A percentile compares a stretch with the other conserved stretches of the same genome.
These are phyloP conservation scores for Orchestia grillus DNA, from an alignment of 1,140 invertebrate genomes.

Conservation along the genomic window DNA sequence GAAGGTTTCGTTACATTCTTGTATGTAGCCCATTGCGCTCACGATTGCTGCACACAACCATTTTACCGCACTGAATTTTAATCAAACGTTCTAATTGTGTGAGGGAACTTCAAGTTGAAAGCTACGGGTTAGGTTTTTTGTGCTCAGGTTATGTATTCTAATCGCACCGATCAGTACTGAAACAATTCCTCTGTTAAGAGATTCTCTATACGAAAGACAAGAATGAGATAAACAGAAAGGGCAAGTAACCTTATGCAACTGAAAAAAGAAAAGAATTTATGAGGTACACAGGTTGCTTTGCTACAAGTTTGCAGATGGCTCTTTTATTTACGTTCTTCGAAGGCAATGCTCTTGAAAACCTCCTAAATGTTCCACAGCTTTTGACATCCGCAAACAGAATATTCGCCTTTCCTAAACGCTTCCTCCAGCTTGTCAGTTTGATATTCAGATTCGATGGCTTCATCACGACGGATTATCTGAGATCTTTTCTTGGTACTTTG, in stretches of 20 bases:
- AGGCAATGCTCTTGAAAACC: not conserved
- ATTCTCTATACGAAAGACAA: not conserved
- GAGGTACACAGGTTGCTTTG: not conserved
- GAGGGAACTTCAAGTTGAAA: not conserved
- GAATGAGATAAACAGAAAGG: not conserved
- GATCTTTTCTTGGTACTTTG: not conserved
- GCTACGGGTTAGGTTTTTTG: not conserved
- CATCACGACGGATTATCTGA: not conserved
- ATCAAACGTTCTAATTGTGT: not conserved
- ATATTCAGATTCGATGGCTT: not conserved
- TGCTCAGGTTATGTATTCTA: not conserved
- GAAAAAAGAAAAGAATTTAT: not conserved
- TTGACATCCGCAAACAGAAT: not conserved
- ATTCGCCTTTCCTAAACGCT: not conserved
- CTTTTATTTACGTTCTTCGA: not conserved
- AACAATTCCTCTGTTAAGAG: not conserved
- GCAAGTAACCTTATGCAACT: not conserved
- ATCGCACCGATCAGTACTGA: not conserved
- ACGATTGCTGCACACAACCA: not conserved
- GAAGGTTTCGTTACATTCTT: not conserved
- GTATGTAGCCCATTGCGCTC: not conserved
- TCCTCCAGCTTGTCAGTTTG: not conserved
- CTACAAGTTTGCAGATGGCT: not conserved
- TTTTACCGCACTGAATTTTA: not conserved
- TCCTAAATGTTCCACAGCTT: not conserved